Base-by-base conservation (phyloP, 2,113 vertebrate genomes). In the Acinonyx jubatus region DNA sequence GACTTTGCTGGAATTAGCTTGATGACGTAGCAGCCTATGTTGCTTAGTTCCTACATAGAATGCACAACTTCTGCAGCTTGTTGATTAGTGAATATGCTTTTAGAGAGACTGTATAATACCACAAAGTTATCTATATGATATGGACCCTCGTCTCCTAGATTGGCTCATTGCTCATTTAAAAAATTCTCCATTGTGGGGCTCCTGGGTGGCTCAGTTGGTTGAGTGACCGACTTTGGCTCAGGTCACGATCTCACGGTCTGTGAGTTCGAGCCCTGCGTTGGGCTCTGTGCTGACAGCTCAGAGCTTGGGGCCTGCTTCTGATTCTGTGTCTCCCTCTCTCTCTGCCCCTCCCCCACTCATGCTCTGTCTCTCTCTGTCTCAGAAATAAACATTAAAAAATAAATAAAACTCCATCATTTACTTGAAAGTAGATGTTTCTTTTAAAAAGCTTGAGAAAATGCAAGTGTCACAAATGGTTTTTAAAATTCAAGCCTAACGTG, bases 1-100 rank as follows among this genome's bases (percentile, higher is more conserved):
- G 23, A 68, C 0, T 1, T 7, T 31, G 18, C 16, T 13, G 1
- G 29, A n/a, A 66, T 61, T 61, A 68, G 10, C 11, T 5, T 25
- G 38, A 48, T 21, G 8, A 85, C 14, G 5, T 66, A 36, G 71
- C 15, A 61, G 36, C 38, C 12, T 8, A 50, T 86, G 85, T 80
- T 63, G 33, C 41, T 65, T 41, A 16, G 80, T 80, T 80, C 85
- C 41, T 63, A 9, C 25, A 65, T 61, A 45, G 29, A 18, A 41
- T 1, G 4, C 14, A 73, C n/a, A 55, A n/a, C 16, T 86, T 63
- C 0, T 38, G 11, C 1, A 50, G 50, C 33, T 85, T 6, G 12
- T 27, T 45, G 38, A 86, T 36, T 45, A 12, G 45, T 55, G 21
- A 65, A 33, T 52, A 65, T 16, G 71, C 27, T 31, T 94, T 52